Percentiles rank a stretch among this genome's conserved stretches.
Conservation (phyloP, 2,888 invertebrate species). For the Nemotelus nigrinus region DNA sequence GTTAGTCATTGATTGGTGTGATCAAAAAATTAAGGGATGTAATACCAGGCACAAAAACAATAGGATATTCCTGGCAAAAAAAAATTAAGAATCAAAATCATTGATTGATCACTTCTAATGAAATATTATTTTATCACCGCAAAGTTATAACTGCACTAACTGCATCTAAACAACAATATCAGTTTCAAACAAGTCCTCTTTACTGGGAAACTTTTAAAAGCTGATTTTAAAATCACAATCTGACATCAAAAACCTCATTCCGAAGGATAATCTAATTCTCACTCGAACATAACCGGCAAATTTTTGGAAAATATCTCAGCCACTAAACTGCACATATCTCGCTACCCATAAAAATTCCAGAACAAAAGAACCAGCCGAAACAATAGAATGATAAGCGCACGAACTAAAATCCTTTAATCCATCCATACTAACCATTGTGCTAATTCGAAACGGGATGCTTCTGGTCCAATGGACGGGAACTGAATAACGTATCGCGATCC, state of each 20-base stretch:
- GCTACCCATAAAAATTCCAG: not conserved
- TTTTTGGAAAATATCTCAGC: too few species aligned
- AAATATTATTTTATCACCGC: not conserved
- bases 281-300: too few species aligned
- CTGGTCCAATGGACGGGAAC: slow-evolving; percentile 48
- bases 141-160: not conserved
- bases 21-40: not conserved
- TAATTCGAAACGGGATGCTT: slow-evolving; percentile 44
- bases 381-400: slow-evolving; percentile 1
- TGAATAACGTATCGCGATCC: slow-evolving; percentile 41
- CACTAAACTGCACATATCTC: too few species aligned
- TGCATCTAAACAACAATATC: too few species aligned
- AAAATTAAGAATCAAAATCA: too few species aligned
- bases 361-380: slow-evolving; percentile 1
- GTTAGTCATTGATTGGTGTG: not conserved
- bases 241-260: too few species aligned
- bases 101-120: too few species aligned
- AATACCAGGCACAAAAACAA: not conserved
- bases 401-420: slow-evolving; percentile 15
- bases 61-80: too few species aligned
- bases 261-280: too few species aligned
- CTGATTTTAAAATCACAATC: too few species aligned
- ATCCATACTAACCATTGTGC: slow-evolving; percentile 47
- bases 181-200: too few species aligned
- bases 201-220: too few species aligned